A percentile compares a stretch with the other conserved stretches of the same genome.
Evolutionary conservation across 2,797 vertebrate species (phyloP).

Genomic region (Thalassophryne amazonica): DNA sequence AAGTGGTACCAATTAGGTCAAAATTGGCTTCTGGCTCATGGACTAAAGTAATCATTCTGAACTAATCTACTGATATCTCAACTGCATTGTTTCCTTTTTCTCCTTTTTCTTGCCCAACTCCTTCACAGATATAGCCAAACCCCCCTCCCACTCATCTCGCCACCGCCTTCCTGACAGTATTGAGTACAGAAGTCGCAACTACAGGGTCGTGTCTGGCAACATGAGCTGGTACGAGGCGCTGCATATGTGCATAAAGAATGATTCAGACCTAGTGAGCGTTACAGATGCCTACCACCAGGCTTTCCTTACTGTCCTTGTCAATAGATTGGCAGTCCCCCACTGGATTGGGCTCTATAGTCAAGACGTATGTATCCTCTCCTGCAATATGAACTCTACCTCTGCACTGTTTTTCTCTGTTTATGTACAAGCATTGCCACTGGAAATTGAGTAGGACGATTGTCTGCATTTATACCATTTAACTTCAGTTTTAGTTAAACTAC

Average conservation of each 20-base stretch:
- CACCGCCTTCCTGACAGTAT: slow-evolving; percentile 78
- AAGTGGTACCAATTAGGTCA: too few relatives aligned
- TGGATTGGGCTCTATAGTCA: slow-evolving; percentile 92
- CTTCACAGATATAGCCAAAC: slow-evolving; percentile 72
- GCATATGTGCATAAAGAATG: slow-evolving; percentile 77
- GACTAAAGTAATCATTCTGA: neutral
- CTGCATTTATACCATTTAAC: neutral
- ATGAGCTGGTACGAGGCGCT: slow-evolving; percentile 90
- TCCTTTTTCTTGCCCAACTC: slow-evolving; percentile 1
- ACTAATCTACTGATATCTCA: neutral
- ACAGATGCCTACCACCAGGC: slow-evolving; percentile 90
- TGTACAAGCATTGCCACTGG: neutral
- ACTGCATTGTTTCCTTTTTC: neutral
- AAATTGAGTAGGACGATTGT: slow-evolving; percentile 2
- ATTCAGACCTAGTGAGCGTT: slow-evolving; percentile 86
- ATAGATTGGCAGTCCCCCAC: slow-evolving; percentile 79
- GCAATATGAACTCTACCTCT: slow-evolving; percentile 3
- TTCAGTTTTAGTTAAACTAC: neutral
- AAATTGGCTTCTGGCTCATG: too few relatives aligned
- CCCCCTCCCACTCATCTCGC: slow-evolving; percentile 71
- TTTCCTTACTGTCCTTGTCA: slow-evolving; percentile 90
- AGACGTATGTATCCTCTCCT: slow-evolving; percentile 77
- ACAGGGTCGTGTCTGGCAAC: slow-evolving; percentile 85
- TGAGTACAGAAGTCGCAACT: slow-evolving; percentile 86
- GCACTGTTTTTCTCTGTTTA: slow-evolving; percentile 3